A percentile compares a stretch with the other conserved stretches of the same genome.
Conservation (phyloP, 2,113 vertebrate genomes). For the Crotalus tigris region DNA sequence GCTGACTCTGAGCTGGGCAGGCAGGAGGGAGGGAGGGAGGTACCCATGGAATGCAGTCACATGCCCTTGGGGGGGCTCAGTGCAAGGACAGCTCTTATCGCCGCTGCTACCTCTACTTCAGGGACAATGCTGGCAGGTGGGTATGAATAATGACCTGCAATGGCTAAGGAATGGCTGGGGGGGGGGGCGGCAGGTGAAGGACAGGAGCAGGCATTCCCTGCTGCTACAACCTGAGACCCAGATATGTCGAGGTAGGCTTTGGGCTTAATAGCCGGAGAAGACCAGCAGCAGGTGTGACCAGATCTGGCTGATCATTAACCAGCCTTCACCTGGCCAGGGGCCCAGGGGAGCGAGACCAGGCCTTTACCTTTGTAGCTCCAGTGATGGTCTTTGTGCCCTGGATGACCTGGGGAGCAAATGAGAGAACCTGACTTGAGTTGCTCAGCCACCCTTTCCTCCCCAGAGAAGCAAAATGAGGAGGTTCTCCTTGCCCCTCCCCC, state of each 20-base stretch:
- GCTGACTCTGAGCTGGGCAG: neutral
- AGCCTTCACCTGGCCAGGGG: neutral
- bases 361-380: conserved; percentile 65
- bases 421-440: neutral
- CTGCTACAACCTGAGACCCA: neutral
- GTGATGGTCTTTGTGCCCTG: conserved; percentile 22
- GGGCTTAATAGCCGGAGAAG: neutral
- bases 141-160: neutral
- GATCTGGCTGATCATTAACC: conserved; percentile 3
- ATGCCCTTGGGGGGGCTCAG: neutral
- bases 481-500: neutral
- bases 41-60: neutral
- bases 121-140: neutral
- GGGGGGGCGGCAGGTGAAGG: neutral
- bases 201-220: neutral
- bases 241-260: neutral
- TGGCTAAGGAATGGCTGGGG: neutral
- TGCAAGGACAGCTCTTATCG: neutral
- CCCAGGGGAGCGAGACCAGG: neutral
- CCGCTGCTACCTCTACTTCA: neutral
- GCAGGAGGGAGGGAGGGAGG: neutral
- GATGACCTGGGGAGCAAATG: conserved; percentile 32
- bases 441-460: neutral
- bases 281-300: neutral
- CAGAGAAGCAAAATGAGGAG: neutral